Conservation (phyloP, 92 coral and sea anemone genomes). For the Desmophyllum pertusum region DNA sequence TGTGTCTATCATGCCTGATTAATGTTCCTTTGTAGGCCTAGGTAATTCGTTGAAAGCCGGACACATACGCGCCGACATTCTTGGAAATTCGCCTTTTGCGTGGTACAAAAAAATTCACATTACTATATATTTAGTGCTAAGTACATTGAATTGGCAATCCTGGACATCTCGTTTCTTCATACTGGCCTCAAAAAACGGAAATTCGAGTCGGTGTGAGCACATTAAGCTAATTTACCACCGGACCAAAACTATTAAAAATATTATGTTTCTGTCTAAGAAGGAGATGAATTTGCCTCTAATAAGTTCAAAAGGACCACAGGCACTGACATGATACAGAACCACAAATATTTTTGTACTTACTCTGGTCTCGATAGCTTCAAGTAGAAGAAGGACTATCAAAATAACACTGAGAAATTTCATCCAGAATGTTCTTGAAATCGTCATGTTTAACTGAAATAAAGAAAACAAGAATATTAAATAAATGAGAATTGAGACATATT, state of each 20-base stretch:
- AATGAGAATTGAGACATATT: too few relatives aligned
- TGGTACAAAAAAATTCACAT: background rate
- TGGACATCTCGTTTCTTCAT: background rate
- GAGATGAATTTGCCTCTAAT: constrained; percentile 22
- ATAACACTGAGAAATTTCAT: constrained; percentile 10
- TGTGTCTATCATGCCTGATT: background rate
- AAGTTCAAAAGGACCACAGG: constrained; percentile 25
- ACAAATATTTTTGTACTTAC: background rate
- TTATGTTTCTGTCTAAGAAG: constrained; percentile 36
- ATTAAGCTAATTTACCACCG: constrained; percentile 18
- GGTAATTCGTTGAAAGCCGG: background rate
- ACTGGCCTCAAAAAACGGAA: background rate
- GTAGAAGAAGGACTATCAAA: constrained; percentile 24
- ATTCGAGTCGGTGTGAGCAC: background rate
- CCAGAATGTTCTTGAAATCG: constrained; percentile 33
- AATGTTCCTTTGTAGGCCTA: background rate
- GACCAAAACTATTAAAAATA: constrained; percentile 30
- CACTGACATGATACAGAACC: constrained; percentile 4
- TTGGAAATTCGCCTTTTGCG: background rate
- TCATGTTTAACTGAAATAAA: constrained; percentile 14
- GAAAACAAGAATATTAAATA: background rate
- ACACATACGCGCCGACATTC: background rate
- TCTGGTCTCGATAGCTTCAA: constrained; percentile 14
- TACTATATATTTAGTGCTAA: too few relatives aligned
- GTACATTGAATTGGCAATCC: background rate